These are phyloP conservation scores for Meta bourneti DNA, from an alignment of 2,888 invertebrate genomes.

Conservation along the genomic window DNA sequence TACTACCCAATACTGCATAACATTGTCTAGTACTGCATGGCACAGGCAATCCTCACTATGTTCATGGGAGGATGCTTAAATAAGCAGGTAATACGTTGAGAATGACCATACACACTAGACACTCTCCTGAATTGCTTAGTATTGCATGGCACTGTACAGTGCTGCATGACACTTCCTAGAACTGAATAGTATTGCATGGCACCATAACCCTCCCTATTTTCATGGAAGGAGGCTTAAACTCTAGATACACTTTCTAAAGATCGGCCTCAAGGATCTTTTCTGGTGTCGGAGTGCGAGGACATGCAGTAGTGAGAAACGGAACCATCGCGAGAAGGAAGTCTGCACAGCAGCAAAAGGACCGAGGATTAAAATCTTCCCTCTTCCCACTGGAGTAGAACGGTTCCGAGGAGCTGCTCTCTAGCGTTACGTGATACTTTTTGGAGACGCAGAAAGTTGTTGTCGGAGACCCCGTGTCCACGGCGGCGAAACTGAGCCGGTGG, in stretches of 20 bases:
- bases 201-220: no score
- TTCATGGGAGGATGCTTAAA: no score
- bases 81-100: no score
- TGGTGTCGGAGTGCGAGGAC: neutral
- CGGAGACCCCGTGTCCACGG: constrained; percentile 16
- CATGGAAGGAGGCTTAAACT: no score
- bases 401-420: constrained; percentile 32
- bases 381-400: constrained; percentile 28
- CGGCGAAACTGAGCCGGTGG: constrained; percentile 41
- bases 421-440: constrained; percentile 51
- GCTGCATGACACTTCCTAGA: neutral
- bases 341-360: neutral
- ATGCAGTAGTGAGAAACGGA: neutral
- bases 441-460: constrained; percentile 11
- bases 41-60: no score
- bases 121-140: no score
- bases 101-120: no score
- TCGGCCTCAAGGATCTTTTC: neutral
- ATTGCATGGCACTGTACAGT: no score
- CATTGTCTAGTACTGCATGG: no score
- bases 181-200: neutral
- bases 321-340: constrained; percentile 34
- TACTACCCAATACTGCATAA: no score
- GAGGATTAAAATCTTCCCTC: constrained; percentile 12
- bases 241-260: no score